These are phyloP conservation scores for Synergus gifuensis DNA, from an alignment of 2,888 invertebrate genomes.

Conservation along the genomic window DNA sequence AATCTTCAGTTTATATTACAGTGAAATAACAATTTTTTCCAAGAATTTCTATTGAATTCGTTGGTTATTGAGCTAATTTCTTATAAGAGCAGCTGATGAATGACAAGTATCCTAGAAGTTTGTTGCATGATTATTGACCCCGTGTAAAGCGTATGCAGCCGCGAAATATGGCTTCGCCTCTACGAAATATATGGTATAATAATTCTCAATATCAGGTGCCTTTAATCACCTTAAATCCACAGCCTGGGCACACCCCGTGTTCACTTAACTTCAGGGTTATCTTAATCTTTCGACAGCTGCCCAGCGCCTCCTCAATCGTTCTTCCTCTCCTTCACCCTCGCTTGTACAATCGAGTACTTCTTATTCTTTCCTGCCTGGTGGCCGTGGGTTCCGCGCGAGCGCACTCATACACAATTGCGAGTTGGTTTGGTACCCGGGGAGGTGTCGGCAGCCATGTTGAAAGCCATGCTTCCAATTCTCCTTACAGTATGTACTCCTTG, in stretches of 20 bases:
- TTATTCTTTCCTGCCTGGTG: conserved; percentile 50
- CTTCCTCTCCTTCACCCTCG: conserved; percentile 60
- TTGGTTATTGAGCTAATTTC: too few species aligned
- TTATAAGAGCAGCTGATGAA: too few species aligned
- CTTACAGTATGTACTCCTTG: conserved; percentile 17
- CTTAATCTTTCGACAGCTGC: conserved; percentile 78
- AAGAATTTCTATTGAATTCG: too few species aligned
- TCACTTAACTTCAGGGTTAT: conserved; percentile 76
- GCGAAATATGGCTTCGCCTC: conserved; percentile 64
- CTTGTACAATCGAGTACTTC: conserved; percentile 59
- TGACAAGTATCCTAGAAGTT: background rate
- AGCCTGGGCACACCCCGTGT: conserved; percentile 72
- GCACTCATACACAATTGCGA: conserved; percentile 12
- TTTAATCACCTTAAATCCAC: conserved; percentile 78
- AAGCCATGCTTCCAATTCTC: conserved; percentile 49
- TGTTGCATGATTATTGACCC: background rate
- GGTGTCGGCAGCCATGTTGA: conserved; percentile 50
- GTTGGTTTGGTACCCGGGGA: conserved; percentile 7
- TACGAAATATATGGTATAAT: conserved; percentile 73
- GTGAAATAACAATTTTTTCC: too few species aligned
- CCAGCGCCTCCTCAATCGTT: conserved; percentile 72
- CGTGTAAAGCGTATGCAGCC: background rate
- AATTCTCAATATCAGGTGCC: conserved; percentile 77
- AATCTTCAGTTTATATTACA: background rate
- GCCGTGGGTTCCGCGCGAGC: conserved; percentile 42